Conservation (phyloP, 2,797 vertebrate genomes). For the Leucoraja ocellata region DNA sequence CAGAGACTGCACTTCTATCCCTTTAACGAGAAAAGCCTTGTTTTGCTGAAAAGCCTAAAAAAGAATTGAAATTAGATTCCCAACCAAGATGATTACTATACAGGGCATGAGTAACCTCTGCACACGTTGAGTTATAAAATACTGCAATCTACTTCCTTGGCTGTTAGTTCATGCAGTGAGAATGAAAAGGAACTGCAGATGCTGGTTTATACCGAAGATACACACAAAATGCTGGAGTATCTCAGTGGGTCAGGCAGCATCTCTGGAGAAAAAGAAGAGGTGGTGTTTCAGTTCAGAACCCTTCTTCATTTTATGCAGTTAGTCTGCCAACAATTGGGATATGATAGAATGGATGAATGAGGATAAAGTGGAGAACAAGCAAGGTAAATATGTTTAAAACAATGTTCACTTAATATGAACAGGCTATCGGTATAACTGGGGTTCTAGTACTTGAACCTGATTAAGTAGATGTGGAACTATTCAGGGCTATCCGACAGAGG, state of each 20-base stretch:
- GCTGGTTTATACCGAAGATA: no score
- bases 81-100: neutral
- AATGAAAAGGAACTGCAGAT: no score
- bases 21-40: no score
- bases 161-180: neutral
- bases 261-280: no score
- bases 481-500: neutral
- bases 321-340: neutral
- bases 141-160: neutral
- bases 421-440: neutral
- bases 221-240: no score
- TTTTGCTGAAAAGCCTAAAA: no score
- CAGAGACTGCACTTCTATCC: no score
- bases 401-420: neutral
- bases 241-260: no score
- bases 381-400: neutral
- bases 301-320: neutral
- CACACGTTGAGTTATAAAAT: neutral
- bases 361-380: neutral
- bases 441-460: slow-evolving; percentile 32
- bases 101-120: neutral
- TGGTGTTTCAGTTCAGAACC: no score
- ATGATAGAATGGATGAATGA: neutral
- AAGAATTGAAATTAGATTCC: no score
- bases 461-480: neutral